A percentile compares a stretch with the other conserved stretches of the same genome.
Evolutionary conservation across 2,797 vertebrate genomes (phyloP).

Genomic region (Cygnus olor): DNA sequence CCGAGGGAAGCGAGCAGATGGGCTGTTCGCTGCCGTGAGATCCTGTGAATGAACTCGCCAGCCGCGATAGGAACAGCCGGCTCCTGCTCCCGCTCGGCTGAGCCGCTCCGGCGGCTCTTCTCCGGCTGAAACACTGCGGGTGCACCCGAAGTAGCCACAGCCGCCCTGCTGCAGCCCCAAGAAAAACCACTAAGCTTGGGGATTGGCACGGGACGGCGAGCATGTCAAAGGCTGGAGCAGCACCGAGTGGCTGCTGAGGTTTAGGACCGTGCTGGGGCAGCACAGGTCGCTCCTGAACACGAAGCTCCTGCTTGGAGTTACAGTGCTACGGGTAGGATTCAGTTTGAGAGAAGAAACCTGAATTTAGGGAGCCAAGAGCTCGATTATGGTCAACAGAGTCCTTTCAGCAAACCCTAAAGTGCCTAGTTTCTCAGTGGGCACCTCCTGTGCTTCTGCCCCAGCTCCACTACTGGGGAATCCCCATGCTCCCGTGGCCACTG

Average conservation of each 20-base stretch:
- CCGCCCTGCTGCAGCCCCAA: neutral
- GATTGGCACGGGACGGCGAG: rapidly evolving
- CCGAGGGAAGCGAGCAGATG: neutral
- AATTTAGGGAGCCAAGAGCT: neutral
- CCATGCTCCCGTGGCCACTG: rapidly evolving
- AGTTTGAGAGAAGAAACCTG: neutral
- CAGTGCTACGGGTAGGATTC: neutral
- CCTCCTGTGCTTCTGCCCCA: neutral
- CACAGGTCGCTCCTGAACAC: neutral
- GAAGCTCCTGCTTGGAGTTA: neutral
- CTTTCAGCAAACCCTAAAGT: neutral
- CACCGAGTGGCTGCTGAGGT: neutral
- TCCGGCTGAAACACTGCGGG: rapidly evolving
- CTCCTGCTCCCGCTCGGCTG: neutral
- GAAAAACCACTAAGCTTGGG: rapidly evolving
- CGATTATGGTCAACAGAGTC: neutral
- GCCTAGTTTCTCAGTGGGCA: neutral
- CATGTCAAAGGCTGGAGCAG: rapidly evolving
- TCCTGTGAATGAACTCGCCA: neutral
- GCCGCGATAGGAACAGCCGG: rapidly evolving
- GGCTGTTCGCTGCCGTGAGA: neutral
- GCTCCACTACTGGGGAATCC: neutral
- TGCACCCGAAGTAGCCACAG: rapidly evolving
- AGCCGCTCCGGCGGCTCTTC: rapidly evolving
- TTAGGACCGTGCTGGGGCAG: neutral